These are phyloP conservation scores for Andrena dorsata DNA, from an alignment of 2,888 invertebrate genomes.

Conservation along the genomic window DNA sequence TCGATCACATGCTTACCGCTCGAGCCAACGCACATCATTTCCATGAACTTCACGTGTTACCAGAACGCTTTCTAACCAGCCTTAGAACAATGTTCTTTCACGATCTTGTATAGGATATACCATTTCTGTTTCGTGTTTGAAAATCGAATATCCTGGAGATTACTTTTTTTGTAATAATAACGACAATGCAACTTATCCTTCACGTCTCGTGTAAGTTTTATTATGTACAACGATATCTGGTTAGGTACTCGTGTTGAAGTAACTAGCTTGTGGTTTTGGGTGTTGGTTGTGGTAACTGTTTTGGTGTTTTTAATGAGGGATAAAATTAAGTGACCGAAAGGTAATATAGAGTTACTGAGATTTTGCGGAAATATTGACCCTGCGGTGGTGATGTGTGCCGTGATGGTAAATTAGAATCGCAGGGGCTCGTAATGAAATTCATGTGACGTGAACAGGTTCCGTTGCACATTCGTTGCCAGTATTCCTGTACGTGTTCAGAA, in stretches of 20 bases:
- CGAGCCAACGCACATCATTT: conserved; percentile 48
- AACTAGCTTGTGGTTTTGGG: no score
- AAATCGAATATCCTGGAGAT: not conserved
- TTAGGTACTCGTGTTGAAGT: no score
- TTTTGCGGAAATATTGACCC: not conserved
- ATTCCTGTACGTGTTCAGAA: conserved; percentile 9
- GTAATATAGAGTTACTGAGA: not conserved
- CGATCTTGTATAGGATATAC: not conserved
- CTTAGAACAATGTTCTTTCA: conserved; percentile 8
- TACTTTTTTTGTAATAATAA: no score
- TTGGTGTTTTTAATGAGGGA: no score
- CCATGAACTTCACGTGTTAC: conserved; percentile 45
- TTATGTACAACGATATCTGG: no score
- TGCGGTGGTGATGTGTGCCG: not conserved
- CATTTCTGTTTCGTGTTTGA: not conserved
- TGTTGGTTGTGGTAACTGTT: no score
- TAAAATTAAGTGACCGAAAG: not conserved
- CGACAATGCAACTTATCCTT: no score
- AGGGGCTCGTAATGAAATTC: conserved; percentile 35
- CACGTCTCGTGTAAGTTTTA: no score
- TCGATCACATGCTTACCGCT: conserved; percentile 36
- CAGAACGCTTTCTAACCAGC: conserved; percentile 51
- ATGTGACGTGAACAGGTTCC: conserved; percentile 39
- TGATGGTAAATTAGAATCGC: conserved; percentile 7
- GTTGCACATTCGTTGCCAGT: conserved; percentile 12